A percentile compares a stretch with the other conserved stretches of the same genome.
phyloP scores from a whole-genome alignment of 2,888 invertebrate genomes.

The Dryococelus australis region DNA sequence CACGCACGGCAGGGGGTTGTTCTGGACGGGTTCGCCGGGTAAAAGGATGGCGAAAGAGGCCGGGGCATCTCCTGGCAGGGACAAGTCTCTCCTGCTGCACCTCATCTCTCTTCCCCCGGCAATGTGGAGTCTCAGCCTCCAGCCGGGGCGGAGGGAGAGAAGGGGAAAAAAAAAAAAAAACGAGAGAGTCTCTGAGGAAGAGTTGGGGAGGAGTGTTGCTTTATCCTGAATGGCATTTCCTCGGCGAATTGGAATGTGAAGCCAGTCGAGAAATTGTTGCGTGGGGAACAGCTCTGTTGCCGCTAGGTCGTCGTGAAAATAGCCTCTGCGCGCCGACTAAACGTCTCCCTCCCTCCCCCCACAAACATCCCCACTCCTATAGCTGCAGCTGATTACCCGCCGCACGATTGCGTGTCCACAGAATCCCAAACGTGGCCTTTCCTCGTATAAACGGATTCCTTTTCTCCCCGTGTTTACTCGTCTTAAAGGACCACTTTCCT shows the following conservation, averaged over 20 bases:
- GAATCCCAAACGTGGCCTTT: background rate
- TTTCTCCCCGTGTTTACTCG: background rate
- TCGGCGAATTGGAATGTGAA: conserved; percentile 8
- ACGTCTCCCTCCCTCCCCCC: background rate
- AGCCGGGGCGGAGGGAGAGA: background rate
- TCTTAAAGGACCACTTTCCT: background rate
- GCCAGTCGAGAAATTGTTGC: conserved; percentile 10
- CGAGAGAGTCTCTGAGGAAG: background rate
- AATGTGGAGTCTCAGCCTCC: background rate
- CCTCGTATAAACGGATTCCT: background rate
- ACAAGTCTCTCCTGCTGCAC: background rate
- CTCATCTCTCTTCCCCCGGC: background rate
- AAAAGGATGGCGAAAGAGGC: background rate
- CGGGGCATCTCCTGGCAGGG: background rate
- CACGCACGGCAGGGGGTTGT: background rate
- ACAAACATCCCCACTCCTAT: background rate
- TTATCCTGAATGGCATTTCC: conserved; percentile 16
- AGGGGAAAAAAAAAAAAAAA: background rate
- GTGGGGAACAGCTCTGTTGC: background rate
- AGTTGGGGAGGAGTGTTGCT: background rate
- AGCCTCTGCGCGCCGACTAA: background rate
- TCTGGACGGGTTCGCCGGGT: background rate
- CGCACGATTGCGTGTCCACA: background rate
- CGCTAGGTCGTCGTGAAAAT: background rate
- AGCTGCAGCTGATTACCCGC: background rate